A percentile compares a stretch with the other conserved stretches of the same genome.
Conservation (phyloP, 2,797 vertebrate genomes). For the Liasis olivaceus region DNA sequence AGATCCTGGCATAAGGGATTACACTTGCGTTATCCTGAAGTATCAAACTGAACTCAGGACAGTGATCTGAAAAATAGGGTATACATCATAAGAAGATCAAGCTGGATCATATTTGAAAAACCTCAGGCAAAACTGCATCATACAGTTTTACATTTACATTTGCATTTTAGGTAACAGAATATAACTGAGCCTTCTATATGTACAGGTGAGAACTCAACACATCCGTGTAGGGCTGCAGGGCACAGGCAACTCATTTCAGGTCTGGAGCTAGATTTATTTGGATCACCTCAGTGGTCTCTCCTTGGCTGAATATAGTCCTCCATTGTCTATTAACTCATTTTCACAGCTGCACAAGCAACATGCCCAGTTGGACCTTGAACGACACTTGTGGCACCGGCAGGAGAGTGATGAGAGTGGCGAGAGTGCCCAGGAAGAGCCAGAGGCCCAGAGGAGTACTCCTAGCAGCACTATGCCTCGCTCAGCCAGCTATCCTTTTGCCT, state of each 20-base stretch:
- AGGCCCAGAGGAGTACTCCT: constrained; percentile 68
- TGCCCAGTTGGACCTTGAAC: constrained; percentile 84
- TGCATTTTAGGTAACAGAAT: neutral
- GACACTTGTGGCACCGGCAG: constrained; percentile 95
- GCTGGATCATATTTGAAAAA: neutral
- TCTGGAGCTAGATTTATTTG: neutral
- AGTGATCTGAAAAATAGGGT: neutral
- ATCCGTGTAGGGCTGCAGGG: neutral
- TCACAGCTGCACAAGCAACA: constrained; percentile 92
- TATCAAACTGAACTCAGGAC: neutral
- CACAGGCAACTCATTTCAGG: neutral
- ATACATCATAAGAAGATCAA: neutral
- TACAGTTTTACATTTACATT: neutral
- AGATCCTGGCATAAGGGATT: neutral
- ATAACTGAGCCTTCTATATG: neutral
- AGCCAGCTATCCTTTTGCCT: constrained; percentile 85
- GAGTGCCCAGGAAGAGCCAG: constrained; percentile 84
- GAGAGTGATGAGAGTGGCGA: constrained; percentile 97
- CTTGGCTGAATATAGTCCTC: neutral
- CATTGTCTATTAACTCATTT: neutral
- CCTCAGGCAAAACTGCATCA: neutral
- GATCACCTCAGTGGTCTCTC: neutral
- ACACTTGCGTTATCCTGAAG: neutral
- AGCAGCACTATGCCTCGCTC: constrained; percentile 72
- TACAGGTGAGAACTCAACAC: neutral